phyloP scores from a whole-genome alignment of 2,113 vertebrate species.

The Cyanoderma ruficeps region DNA sequence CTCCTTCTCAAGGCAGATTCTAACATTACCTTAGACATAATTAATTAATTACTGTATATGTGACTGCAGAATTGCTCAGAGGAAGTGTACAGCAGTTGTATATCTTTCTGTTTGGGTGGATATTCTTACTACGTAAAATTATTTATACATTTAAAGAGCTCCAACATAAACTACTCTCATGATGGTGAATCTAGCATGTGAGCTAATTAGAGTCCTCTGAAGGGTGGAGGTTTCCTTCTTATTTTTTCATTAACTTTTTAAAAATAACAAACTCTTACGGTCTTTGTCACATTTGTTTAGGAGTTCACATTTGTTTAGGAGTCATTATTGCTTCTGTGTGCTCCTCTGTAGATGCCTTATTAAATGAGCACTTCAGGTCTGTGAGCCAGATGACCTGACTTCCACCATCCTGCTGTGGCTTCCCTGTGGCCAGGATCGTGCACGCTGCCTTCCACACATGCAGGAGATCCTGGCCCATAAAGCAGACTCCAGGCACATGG shows the following conservation, averaged over 20 bases:
- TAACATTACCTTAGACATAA: constrained; percentile 66
- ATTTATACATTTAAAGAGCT: constrained; percentile 38
- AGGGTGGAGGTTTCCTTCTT: constrained; percentile 61
- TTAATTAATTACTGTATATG: constrained; percentile 70
- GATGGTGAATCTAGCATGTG: constrained; percentile 26
- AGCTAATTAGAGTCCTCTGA: constrained; percentile 67
- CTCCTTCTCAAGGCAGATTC: constrained; percentile 63
- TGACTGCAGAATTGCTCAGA: constrained; percentile 71
- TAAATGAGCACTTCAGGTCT: constrained; percentile 56
- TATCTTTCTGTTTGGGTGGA: constrained; percentile 67
- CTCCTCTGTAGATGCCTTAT: constrained; percentile 56
- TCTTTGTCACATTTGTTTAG: constrained; percentile 67
- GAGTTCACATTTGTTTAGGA: constrained; percentile 53
- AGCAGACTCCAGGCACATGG: not conserved
- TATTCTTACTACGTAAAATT: not conserved
- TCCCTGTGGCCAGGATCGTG: not conserved
- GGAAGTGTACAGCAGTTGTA: constrained; percentile 63
- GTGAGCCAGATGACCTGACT: constrained; percentile 53
- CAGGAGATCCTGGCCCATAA: not conserved
- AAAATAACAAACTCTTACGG: constrained; percentile 66
- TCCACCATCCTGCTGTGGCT: not conserved
- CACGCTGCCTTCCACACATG: not conserved
- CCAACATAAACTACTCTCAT: constrained; percentile 50
- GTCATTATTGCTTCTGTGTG: constrained; percentile 72
- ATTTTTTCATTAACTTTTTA: constrained; percentile 54